phyloP scores from a whole-genome alignment of 1,140 invertebrate species.

The Zaprionus ghesquierei region DNA sequence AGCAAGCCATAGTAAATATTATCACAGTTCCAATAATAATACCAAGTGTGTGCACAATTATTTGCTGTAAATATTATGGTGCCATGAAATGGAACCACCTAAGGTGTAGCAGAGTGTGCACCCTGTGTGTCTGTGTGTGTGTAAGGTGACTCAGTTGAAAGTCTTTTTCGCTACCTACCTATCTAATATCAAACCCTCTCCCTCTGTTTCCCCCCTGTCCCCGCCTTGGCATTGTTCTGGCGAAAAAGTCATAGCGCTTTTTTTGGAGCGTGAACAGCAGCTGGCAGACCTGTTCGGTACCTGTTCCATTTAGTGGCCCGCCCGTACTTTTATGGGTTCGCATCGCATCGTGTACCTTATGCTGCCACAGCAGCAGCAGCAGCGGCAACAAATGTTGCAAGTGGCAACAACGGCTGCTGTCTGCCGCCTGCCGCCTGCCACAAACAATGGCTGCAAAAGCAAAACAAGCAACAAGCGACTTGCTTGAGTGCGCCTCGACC shows the following conservation, averaged over 20 bases:
- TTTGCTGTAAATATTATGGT: conserved; percentile 60
- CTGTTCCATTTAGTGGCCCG: conserved; percentile 75
- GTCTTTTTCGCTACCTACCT: conserved; percentile 7
- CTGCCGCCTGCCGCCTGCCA: conserved; percentile 36
- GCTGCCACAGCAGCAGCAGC: conserved; percentile 47
- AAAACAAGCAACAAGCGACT: too few species aligned
- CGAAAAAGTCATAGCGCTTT: conserved; percentile 59
- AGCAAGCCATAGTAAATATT: conserved; percentile 39
- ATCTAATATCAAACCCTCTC: background rate
- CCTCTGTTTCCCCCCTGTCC: background rate
- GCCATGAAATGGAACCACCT: conserved; percentile 54
- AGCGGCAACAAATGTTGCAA: conserved; percentile 52
- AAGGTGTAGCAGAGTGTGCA: background rate
- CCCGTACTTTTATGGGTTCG: conserved; percentile 78
- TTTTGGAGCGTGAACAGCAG: conserved; percentile 78
- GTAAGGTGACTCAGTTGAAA: conserved; percentile 26
- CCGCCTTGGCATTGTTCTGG: conserved; percentile 49
- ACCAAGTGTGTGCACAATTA: conserved; percentile 49
- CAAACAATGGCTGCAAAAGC: conserved; percentile 55
- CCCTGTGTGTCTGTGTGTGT: background rate
- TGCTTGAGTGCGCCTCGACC: conserved; percentile 70
- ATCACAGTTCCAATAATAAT: conserved; percentile 8
- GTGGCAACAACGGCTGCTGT: conserved; percentile 59
- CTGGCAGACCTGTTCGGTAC: conserved; percentile 55
- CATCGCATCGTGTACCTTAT: conserved; percentile 60